Percentiles rank a stretch among this genome's conserved stretches.
These are phyloP conservation scores for Tipula confusa DNA, from an alignment of 2,888 invertebrate species.

Conservation along the genomic window DNA sequence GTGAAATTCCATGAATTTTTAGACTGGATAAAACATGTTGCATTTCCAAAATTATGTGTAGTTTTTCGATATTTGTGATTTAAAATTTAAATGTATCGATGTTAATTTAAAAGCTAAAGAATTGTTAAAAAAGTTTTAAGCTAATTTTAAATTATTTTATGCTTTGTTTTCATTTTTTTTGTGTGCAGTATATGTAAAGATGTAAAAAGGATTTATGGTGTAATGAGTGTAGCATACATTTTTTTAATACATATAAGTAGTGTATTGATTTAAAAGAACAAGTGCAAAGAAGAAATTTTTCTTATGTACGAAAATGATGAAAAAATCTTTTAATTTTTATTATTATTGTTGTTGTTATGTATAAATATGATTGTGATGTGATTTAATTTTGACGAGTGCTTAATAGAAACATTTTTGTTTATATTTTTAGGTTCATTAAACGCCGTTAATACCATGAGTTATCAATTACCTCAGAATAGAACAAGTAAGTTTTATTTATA, in stretches of 20 bases:
- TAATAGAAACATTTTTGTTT: background rate
- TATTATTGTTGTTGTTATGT: background rate
- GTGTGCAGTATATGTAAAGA: background rate
- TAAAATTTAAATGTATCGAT: background rate
- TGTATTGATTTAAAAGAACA: background rate
- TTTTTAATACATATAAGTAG: background rate
- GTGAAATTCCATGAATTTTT: background rate
- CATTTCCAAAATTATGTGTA: background rate
- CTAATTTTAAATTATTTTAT: background rate
- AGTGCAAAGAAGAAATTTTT: background rate
- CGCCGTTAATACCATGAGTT: constrained; percentile 75
- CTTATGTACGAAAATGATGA: background rate
- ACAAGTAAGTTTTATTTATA: constrained; percentile 60
- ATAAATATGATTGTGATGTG: background rate
- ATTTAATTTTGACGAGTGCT: background rate
- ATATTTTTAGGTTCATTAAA: constrained; percentile 53
- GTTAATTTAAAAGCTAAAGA: background rate
- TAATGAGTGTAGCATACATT: background rate
- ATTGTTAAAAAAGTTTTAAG: background rate
- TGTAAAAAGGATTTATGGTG: background rate
- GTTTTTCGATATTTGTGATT: background rate
- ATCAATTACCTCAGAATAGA: constrained; percentile 78
- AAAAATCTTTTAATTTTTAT: background rate
- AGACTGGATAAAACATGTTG: background rate
- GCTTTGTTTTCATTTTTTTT: background rate